Percentiles rank a stretch among this genome's conserved stretches.
phyloP scores from a whole-genome alignment of 2,113 vertebrate species.

The Miniopterus natalensis region DNA sequence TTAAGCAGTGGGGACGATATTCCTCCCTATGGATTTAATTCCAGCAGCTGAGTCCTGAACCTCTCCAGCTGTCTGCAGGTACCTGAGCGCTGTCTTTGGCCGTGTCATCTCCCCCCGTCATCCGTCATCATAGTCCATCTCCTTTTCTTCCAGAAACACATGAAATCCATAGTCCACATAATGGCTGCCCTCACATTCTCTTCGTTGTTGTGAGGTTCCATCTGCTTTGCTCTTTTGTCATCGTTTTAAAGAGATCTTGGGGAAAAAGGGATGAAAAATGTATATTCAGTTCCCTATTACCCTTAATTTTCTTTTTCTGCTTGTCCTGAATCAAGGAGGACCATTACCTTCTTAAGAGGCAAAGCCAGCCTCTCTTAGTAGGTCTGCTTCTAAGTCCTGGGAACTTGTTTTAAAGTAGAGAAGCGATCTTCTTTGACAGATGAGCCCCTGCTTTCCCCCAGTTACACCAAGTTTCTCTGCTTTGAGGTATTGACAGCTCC shows the following conservation, averaged over 20 bases:
- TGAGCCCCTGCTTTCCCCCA: neutral
- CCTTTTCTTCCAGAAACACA: neutral
- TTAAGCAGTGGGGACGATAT: neutral
- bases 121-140: neutral
- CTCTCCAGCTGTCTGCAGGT: neutral
- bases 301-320: slow-evolving; percentile 20
- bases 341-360: neutral
- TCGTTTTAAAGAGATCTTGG: neutral
- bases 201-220: neutral
- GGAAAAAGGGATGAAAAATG: neutral
- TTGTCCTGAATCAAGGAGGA: neutral
- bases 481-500: slow-evolving; percentile 38
- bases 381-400: neutral
- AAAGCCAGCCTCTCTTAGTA: neutral
- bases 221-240: neutral
- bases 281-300: neutral
- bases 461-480: neutral
- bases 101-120: neutral
- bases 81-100: neutral
- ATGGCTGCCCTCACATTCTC: neutral
- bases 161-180: neutral
- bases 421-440: neutral
- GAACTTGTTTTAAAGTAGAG: slow-evolving; percentile 34
- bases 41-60: neutral
- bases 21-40: neutral